Evolutionary conservation across 2,797 vertebrate species (phyloP), one percentile per base, ranked within the genome.

Genomic region (Siniperca undulata): DNA sequence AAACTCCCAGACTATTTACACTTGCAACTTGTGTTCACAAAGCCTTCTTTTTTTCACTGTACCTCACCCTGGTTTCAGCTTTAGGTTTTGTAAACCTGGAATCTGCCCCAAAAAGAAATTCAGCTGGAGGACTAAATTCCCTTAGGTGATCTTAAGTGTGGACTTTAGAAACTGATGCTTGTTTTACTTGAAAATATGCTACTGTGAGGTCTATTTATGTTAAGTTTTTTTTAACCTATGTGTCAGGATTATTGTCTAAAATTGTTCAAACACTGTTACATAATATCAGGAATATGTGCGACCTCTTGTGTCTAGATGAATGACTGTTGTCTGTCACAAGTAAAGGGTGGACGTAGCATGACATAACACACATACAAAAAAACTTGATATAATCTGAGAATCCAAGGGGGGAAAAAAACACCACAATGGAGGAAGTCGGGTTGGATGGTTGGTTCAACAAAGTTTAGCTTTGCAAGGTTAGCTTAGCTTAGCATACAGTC

Each of bases 1-100:
- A 74, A 79, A 66, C 61, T 74, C 22, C 2, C 13, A 8, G 16
- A 2, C 56, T 65, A 30, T 81, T 80, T 77, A 48, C 46, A 48
- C 46, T 36, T n/a, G 65, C 44, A 24, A 30, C 70, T 24, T 44
- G 46, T 69, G 19, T 38, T 22, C 34, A 74, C 56, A 38, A 4
- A 78, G 56, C 20, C 19, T 36, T 59, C 22, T 48, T 7, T 59
- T 48, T 70, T 78, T 52, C 40, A 70, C 22, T 4, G 52, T 14
- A 34, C 8, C 34, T 80, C 62, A 73, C 13, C 1, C 2, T n/a
- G 16, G 20, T 48, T 40, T 56, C 10, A 61, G 48, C 3, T 44
- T 8, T 10, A 38, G 17, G 30, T 22, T 61, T 14, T 40, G 30
- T 38, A 30, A 0, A 14, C 22, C 1, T 60, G 20, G n/a, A 67